A percentile compares a stretch with the other conserved stretches of the same genome.
Evolutionary conservation across 2,888 invertebrate species (phyloP).

Genomic region (Pammene aurita): DNA sequence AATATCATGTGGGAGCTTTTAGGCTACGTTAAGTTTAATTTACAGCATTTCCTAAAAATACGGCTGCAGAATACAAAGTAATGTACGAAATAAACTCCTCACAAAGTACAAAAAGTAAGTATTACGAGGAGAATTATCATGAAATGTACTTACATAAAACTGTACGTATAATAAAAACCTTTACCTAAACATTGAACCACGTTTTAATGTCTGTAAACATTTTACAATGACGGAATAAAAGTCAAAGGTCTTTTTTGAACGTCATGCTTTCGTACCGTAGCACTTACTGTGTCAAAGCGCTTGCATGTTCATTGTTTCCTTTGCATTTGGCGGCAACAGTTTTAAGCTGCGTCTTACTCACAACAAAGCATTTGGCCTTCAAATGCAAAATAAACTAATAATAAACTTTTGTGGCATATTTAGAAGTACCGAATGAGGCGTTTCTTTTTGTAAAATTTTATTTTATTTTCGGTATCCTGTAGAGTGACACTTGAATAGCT

Average conservation of each 20-base stretch:
- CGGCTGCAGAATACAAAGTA: too few species aligned
- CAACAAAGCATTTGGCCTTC: not conserved
- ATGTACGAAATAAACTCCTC: too few species aligned
- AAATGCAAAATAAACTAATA: not conserved
- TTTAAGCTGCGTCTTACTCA: not conserved
- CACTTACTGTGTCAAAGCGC: not conserved
- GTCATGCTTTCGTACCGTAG: not conserved
- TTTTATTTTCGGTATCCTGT: too few species aligned
- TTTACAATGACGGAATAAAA: not conserved
- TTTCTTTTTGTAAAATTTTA: not conserved
- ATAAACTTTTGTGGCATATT: too few species aligned
- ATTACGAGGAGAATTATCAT: too few species aligned
- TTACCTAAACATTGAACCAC: not conserved
- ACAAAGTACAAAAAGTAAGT: too few species aligned
- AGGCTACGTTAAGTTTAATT: too few species aligned
- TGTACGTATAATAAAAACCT: too few species aligned
- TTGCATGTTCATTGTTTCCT: constrained; percentile 12
- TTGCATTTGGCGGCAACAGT: not conserved
- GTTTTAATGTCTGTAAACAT: not conserved
- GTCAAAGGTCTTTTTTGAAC: not conserved
- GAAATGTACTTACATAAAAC: too few species aligned
- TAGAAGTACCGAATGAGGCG: not conserved
- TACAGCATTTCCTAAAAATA: too few species aligned
- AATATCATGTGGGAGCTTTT: too few species aligned
- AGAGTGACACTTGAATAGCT: too few species aligned